Evolutionary conservation across 2,888 invertebrate species (phyloP).

Genomic region (Orchesellides sinensis): DNA sequence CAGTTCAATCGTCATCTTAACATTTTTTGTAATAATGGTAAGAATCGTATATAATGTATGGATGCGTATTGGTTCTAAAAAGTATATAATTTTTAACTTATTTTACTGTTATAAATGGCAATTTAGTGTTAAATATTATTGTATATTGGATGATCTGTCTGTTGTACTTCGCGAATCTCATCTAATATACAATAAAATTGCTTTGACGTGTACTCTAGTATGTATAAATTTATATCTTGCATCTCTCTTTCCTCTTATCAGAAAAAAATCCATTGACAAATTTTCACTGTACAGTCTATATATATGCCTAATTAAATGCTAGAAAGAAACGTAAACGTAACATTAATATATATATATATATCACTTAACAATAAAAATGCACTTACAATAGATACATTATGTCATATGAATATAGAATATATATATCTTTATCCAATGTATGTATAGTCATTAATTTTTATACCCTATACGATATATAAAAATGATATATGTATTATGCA

Average conservation of each 20-base stretch:
- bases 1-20: background rate
- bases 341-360: background rate
- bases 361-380: background rate
- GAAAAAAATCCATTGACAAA: background rate
- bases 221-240: background rate
- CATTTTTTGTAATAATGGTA: background rate
- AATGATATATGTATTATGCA: constrained; percentile 59
- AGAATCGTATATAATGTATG: background rate
- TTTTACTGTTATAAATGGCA: constrained; percentile 2
- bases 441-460: constrained; percentile 43
- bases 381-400: background rate
- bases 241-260: too few species aligned
- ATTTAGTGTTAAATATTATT: constrained; percentile 12
- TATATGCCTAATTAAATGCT: background rate
- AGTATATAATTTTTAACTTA: background rate
- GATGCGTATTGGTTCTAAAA: too few species aligned
- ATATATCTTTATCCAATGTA: constrained; percentile 24
- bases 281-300: background rate
- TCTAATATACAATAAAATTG: too few species aligned
- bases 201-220: too few species aligned
- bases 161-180: background rate
- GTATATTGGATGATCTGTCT: constrained; percentile 1
- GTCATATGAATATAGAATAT: constrained; percentile 45
- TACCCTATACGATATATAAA: constrained; percentile 52
- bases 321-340: background rate